Evolutionary conservation across 2,888 invertebrate species (phyloP), one percentile per base, ranked within the genome.

Genomic region (Litoditis marina): DNA sequence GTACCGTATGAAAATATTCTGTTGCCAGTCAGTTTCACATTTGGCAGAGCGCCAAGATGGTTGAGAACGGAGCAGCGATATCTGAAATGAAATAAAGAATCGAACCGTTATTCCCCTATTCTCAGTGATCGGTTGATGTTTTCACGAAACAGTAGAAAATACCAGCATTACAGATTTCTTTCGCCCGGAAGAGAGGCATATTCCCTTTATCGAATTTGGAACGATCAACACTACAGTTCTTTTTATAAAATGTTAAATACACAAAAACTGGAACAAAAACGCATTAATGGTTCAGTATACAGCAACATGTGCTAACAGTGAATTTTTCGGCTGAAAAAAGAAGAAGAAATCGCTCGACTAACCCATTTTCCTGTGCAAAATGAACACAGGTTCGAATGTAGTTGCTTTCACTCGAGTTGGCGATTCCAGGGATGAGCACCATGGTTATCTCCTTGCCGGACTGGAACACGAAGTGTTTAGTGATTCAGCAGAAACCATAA

Each of bases 341-440:
- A 16, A 16, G 27, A 52, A n/a, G 27, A 52, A 52, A 52, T 30
- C 31, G 6, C 6, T 42, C 28, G 2, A 34, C 56, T 2, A 13
- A 62, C 63, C 63, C 94, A 83, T 91, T 90, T 76, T 90, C 90
- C 84, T 92, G 92, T 16, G 92, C 92, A 85, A 92, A 90, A 83
- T 92, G 90, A 11, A 94, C 92, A 84, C 92, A 92, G 4, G 93
- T 92, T 68, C 93, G 88, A 68, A 94, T 92, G 85, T 94, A 94
- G 55, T 92, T 90, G 82, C 91, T 92, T 85, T 94, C 94, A 50
- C 93, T 93, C 50, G 91, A 91, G 85, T 94, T 94, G 53, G 92
- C 92, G 79, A 94, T 93, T 66, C 94, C 94, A 53, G 92, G 91
- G 80, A 91, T 91, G 77, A 93, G 89, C 13, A 91, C 91, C 65